Percentiles rank a stretch among this genome's conserved stretches.
Conservation (phyloP, 2,113 vertebrate genomes). For the Erpornis zantholeuca region DNA sequence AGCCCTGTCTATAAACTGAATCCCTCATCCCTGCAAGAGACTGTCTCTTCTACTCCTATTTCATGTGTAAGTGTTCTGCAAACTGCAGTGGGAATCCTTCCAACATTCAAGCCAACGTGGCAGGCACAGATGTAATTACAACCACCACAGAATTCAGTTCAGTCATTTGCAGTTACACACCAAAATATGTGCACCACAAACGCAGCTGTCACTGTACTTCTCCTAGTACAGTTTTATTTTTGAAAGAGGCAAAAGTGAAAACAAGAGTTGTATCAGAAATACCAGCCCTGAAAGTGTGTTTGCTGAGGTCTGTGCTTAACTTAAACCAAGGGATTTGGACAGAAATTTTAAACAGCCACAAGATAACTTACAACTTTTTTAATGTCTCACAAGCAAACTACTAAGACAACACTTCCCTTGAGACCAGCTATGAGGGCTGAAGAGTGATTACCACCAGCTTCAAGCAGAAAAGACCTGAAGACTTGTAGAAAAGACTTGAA, state of each 20-base stretch:
- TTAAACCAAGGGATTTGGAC: background rate
- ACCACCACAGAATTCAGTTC: background rate
- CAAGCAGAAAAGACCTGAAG: background rate
- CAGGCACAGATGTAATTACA: constrained; percentile 53
- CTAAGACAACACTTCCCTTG: background rate
- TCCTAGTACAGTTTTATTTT: background rate
- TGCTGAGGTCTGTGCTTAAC: background rate
- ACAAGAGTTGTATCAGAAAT: background rate
- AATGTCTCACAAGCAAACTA: background rate
- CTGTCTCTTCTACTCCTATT: background rate
- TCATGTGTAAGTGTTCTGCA: background rate
- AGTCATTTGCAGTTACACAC: background rate
- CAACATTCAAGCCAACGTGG: background rate
- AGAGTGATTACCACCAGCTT: background rate
- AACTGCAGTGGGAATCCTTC: background rate
- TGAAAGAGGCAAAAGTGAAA: background rate
- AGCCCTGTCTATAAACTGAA: background rate
- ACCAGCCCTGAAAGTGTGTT: background rate
- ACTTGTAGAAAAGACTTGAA: background rate
- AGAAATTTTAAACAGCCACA: background rate
- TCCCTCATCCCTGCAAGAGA: background rate
- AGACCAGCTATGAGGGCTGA: background rate
- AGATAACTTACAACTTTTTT: background rate
- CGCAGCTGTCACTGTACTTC: background rate
- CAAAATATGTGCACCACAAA: background rate